Evolutionary conservation across 2,888 invertebrate species (phyloP).

Genomic region (Drosophila borealis): DNA sequence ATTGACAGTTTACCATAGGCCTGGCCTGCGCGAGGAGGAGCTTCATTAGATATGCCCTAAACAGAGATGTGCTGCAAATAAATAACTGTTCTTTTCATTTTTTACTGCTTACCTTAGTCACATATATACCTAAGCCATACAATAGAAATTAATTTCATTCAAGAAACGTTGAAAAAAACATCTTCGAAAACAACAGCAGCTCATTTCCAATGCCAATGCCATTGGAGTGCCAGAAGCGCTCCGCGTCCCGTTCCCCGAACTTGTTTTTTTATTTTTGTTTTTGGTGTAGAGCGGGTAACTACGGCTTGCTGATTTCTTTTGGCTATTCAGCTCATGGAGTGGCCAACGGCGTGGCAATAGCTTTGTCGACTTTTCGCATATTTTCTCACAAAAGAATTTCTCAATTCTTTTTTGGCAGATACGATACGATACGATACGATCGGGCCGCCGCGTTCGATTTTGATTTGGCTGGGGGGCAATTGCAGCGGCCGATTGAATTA

Average conservation of each 20-base stretch:
- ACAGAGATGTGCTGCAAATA: constrained; percentile 22
- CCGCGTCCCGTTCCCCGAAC: constrained; percentile 37
- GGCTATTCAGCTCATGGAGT: constrained; percentile 61
- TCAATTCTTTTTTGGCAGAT: constrained; percentile 35
- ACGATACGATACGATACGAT: constrained; percentile 32
- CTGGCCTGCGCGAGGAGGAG: constrained; percentile 8
- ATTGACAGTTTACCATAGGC: constrained; percentile 14
- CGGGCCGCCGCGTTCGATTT: constrained; percentile 34
- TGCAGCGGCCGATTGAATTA: constrained; percentile 75
- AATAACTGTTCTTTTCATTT: constrained; percentile 49
- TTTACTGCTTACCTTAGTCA: constrained; percentile 52
- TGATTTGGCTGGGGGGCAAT: constrained; percentile 60
- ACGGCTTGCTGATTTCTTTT: constrained; percentile 63
- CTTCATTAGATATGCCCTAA: constrained; percentile 34
- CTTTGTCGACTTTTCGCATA: constrained; percentile 68
- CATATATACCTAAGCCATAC: constrained; percentile 56
- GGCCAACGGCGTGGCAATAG: constrained; percentile 36
- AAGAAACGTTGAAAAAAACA: constrained; percentile 60
- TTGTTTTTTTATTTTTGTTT: constrained; percentile 48
- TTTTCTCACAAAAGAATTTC: constrained; percentile 78
- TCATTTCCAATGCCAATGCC: constrained; percentile 36
- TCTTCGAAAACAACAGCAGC: constrained; percentile 46
- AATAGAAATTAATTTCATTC: constrained; percentile 79
- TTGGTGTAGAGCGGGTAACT: background rate
- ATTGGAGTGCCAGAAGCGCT: constrained; percentile 29